A percentile compares a stretch with the other conserved stretches of the same genome.
phyloP scores from a whole-genome alignment of 2,113 vertebrate species.

The Chaenocephalus aceratus region DNA sequence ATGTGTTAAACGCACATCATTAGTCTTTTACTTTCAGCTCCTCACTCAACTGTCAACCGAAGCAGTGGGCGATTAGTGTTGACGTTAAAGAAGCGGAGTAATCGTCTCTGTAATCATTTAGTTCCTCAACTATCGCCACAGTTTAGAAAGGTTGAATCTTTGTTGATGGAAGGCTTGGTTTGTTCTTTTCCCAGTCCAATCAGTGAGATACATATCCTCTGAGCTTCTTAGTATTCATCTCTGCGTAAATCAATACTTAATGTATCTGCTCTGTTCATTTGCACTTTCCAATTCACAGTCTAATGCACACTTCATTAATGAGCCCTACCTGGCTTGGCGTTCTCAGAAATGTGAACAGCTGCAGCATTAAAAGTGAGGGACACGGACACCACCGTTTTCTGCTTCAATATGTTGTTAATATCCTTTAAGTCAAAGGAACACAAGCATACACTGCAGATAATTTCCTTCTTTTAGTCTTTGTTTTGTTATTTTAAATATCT shows the following conservation, averaged over 20 bases:
- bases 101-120: constrained; percentile 42
- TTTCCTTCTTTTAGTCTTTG: constrained; percentile 14
- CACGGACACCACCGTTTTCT: constrained; percentile 19
- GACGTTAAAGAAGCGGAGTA: constrained; percentile 58
- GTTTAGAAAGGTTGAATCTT: constrained; percentile 18
- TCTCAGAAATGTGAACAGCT: constrained; percentile 25
- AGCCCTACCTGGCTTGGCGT: constrained; percentile 30
- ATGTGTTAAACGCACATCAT: constrained; percentile 76
- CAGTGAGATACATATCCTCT: constrained; percentile 11
- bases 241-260: constrained; percentile 56
- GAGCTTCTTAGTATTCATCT: constrained; percentile 22
- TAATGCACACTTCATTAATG: constrained; percentile 50
- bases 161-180: constrained; percentile 18
- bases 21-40: constrained; percentile 55
- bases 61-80: constrained; percentile 38
- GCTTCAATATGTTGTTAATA: constrained; percentile 26
- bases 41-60: constrained; percentile 54
- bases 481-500: constrained; percentile 16
- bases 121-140: constrained; percentile 30
- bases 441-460: constrained; percentile 12
- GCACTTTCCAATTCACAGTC: constrained; percentile 53
- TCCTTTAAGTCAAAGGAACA: constrained; percentile 15
- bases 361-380: constrained; percentile 30
- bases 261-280: constrained; percentile 56
- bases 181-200: constrained; percentile 20